Evolutionary conservation across 2,797 vertebrate genomes (phyloP).

Genomic region (Myotis findleyi): DNA sequence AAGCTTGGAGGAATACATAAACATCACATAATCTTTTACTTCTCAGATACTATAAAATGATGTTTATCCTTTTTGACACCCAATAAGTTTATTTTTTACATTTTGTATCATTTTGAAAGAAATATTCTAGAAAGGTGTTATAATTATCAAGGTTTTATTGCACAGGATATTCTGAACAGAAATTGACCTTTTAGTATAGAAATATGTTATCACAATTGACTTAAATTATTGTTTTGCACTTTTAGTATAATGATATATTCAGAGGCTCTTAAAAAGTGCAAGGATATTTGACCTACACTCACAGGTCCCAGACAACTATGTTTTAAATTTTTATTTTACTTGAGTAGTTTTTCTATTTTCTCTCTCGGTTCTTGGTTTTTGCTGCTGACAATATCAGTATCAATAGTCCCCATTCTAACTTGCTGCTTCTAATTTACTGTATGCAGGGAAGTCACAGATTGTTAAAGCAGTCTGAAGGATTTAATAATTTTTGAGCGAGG

Average conservation of each 20-base stretch:
- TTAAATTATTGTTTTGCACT: conserved; percentile 14
- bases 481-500: conserved; percentile 25
- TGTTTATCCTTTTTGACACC: neutral
- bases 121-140: conserved; percentile 40
- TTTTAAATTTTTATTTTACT: neutral
- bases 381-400: neutral
- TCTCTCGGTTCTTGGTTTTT: neutral
- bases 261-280: conserved; percentile 16
- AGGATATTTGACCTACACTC: neutral
- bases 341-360: conserved; percentile 34
- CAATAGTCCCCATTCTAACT: neutral
- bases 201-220: neutral
- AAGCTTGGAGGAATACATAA: conserved; percentile 36
- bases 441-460: neutral
- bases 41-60: conserved; percentile 13
- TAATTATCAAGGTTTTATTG: neutral
- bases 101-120: conserved; percentile 10
- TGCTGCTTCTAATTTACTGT: conserved; percentile 36
- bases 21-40: conserved; percentile 28
- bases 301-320: neutral
- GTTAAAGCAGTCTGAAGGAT: conserved; percentile 43
- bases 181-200: conserved; percentile 16
- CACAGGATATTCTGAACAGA: conserved; percentile 18
- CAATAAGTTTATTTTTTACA: neutral
- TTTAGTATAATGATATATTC: conserved; percentile 12